These are phyloP conservation scores for Petrocephalus microphthalmus DNA, from an alignment of 2,113 vertebrate genomes.

Conservation along the genomic window DNA sequence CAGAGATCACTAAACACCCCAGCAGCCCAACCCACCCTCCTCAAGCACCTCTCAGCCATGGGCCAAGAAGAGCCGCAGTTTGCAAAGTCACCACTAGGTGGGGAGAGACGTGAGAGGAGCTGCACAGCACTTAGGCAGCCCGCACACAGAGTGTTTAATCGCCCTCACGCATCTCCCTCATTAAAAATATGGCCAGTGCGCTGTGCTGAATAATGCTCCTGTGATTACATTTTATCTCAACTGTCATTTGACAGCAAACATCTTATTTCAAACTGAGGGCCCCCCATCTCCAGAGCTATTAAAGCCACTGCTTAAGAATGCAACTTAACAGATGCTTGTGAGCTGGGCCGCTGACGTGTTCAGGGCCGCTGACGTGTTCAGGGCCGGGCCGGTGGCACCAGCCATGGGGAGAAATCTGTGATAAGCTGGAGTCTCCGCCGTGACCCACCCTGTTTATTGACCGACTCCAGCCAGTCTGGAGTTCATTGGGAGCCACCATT, in stretches of 20 bases:
- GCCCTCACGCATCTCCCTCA: background rate
- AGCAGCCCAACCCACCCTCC: conserved; percentile 26
- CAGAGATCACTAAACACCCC: conserved; percentile 57
- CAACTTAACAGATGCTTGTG: background rate
- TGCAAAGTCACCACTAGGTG: conserved; percentile 17
- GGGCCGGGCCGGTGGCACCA: conserved; percentile 1
- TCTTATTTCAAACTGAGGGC: background rate
- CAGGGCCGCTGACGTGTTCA: background rate
- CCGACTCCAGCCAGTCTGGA: conserved; percentile 71
- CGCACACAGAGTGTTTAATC: background rate
- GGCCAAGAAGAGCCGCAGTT: background rate
- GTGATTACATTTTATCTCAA: conserved; percentile 8
- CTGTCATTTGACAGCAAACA: conserved; percentile 14
- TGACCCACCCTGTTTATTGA: conserved; percentile 65
- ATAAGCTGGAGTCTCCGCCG: conserved; percentile 23
- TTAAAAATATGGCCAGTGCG: conserved; percentile 18
- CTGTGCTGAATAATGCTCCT: background rate
- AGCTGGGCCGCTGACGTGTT: background rate
- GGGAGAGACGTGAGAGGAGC: conserved; percentile 9
- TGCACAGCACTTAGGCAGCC: background rate
- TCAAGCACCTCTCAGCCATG: background rate
- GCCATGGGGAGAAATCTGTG: background rate
- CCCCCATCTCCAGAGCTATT: background rate
- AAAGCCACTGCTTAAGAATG: background rate
- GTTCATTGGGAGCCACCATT: conserved; percentile 58